A percentile compares a stretch with the other conserved stretches of the same genome.
Conservation (phyloP, 2,888 invertebrate species). For the Spilosoma lubricipeda region DNA sequence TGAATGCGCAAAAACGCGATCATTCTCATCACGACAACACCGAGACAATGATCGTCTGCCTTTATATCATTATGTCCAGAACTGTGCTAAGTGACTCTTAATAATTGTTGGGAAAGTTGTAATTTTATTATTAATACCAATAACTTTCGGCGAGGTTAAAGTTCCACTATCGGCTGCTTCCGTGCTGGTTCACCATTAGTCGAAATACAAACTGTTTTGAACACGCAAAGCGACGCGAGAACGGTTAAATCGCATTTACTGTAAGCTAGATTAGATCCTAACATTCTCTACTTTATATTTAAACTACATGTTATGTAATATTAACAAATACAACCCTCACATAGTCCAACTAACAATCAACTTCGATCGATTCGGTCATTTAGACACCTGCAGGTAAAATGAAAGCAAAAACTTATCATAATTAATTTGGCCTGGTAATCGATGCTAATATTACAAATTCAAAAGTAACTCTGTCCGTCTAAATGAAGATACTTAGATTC, state of each 20-base stretch:
- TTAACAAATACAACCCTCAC: conserved; percentile 10
- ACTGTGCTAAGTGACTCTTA: conserved; percentile 62
- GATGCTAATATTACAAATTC: too few relatives aligned
- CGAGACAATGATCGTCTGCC: conserved; percentile 45
- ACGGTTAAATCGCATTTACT: conserved; percentile 56
- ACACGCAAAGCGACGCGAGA: conserved; percentile 55
- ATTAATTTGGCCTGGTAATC: too few relatives aligned
- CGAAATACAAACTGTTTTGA: conserved; percentile 53
- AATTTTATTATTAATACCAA: conserved; percentile 69
- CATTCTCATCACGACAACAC: conserved; percentile 50
- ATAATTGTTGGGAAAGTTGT: conserved; percentile 77
- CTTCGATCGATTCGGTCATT: conserved; percentile 16
- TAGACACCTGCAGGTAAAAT: conserved; percentile 4
- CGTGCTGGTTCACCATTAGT: conserved; percentile 64
- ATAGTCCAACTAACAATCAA: conserved; percentile 15
- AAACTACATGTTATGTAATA: conserved; percentile 23
- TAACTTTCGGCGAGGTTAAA: conserved; percentile 67
- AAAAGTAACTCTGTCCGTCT: conserved; percentile 19
- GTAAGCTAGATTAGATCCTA: conserved; percentile 46
- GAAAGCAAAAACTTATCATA: too few relatives aligned
- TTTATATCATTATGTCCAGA: conserved; percentile 50
- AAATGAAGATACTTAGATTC: too few relatives aligned
- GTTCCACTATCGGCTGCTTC: conserved; percentile 64
- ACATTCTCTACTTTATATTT: conserved; percentile 30
- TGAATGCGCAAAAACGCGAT: conserved; percentile 64